phyloP scores from a whole-genome alignment of 2,888 invertebrate genomes.

The Scaptomyza parva region DNA sequence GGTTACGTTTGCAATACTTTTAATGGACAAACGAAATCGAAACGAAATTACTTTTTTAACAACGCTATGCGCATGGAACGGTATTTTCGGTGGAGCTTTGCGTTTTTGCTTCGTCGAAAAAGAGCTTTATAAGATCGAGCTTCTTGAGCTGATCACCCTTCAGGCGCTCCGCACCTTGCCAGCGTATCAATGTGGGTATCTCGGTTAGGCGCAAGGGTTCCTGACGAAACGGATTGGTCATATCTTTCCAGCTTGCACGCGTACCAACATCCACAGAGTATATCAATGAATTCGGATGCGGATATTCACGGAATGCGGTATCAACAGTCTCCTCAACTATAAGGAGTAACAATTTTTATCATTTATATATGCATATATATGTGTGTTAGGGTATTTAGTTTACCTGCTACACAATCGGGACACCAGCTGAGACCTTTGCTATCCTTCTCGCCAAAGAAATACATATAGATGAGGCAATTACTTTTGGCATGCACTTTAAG shows the following conservation, averaged over 20 bases:
- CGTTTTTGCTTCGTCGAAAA: slow-evolving; percentile 87
- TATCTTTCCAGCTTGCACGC: slow-evolving; percentile 90
- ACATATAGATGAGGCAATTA: slow-evolving; percentile 64
- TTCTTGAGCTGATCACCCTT: slow-evolving; percentile 91
- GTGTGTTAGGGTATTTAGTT: slow-evolving; percentile 29
- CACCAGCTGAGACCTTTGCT: slow-evolving; percentile 92
- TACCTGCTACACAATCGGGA: slow-evolving; percentile 93
- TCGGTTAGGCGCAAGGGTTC: slow-evolving; percentile 88
- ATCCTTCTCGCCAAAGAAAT: slow-evolving; percentile 82
- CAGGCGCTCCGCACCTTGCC: slow-evolving; percentile 88
- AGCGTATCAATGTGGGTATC: slow-evolving; percentile 87
- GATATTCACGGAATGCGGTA: slow-evolving; percentile 86
- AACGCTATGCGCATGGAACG: slow-evolving; percentile 27
- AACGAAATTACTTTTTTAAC: not conserved
- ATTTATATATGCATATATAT: not conserved
- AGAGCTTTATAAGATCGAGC: slow-evolving; percentile 89
- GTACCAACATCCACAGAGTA: slow-evolving; percentile 91
- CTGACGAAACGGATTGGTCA: slow-evolving; percentile 90
- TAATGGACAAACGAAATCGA: not conserved
- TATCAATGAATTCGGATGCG: slow-evolving; percentile 87
- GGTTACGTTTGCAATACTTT: not conserved
- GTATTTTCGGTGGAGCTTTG: slow-evolving; percentile 23
- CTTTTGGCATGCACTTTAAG: slow-evolving; percentile 37
- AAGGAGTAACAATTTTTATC: no score
- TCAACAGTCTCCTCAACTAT: slow-evolving; percentile 88